phyloP scores from a whole-genome alignment of 2,797 vertebrate genomes.

The Rhabdophis nuchalis region DNA sequence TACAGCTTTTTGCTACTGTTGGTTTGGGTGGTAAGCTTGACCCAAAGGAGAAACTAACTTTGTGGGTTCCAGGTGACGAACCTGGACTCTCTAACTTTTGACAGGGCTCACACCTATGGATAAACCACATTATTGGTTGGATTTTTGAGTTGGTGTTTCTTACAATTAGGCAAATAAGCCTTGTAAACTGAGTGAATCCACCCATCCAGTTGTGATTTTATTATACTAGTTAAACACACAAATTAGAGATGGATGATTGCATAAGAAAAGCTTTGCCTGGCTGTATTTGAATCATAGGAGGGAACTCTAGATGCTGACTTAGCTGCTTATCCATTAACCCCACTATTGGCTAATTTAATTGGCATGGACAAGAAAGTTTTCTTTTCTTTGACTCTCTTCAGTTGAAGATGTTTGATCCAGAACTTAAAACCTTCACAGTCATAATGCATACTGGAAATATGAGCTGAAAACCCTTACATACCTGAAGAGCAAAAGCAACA shows the following conservation, averaged over 20 bases:
- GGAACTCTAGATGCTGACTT: background rate
- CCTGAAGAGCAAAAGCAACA: background rate
- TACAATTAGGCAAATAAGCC: background rate
- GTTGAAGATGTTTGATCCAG: background rate
- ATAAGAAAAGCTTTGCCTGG: background rate
- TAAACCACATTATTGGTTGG: background rate
- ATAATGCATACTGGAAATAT: background rate
- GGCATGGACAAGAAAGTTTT: background rate
- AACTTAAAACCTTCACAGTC: rapidly evolving
- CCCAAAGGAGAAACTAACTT: background rate
- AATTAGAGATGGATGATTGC: background rate
- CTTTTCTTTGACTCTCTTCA: background rate
- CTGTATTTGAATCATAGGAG: background rate
- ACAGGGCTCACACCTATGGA: background rate
- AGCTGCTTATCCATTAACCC: too few species aligned
- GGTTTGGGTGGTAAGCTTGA: background rate
- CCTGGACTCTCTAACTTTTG: background rate
- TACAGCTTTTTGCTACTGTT: background rate
- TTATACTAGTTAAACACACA: background rate
- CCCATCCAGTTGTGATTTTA: background rate
- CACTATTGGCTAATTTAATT: background rate
- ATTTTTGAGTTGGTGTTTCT: background rate
- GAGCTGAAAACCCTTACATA: too few species aligned
- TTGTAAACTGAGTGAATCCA: background rate
- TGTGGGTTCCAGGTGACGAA: background rate